These are phyloP conservation scores for Cosmia trapezina DNA, from an alignment of 2,888 invertebrate species.

Conservation along the genomic window DNA sequence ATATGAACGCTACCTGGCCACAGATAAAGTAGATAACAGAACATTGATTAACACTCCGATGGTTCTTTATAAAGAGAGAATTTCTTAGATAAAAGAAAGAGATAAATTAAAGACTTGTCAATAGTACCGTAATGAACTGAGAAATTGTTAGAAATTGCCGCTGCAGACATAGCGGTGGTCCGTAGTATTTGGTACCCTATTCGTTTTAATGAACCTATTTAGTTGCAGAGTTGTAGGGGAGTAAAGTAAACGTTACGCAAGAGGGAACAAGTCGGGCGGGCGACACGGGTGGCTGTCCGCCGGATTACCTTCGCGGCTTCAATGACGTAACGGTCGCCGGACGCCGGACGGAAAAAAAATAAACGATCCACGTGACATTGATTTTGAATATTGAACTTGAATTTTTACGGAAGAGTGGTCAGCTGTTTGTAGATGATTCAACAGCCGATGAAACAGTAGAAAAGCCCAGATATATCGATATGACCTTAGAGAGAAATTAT, in stretches of 20 bases:
- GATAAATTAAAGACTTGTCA: conserved; percentile 59
- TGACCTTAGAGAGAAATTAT: conserved; percentile 45
- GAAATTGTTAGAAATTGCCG: conserved; percentile 43
- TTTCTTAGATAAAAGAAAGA: conserved; percentile 48
- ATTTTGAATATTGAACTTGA: conserved; percentile 77
- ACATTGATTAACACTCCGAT: conserved; percentile 60
- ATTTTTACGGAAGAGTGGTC: conserved; percentile 67
- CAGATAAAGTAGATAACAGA: conserved; percentile 61
- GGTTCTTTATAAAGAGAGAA: conserved; percentile 42
- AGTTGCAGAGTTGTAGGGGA: conserved; percentile 61
- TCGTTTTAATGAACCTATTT: conserved; percentile 54
- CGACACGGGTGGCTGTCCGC: conserved; percentile 73
- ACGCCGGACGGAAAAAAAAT: conserved; percentile 65
- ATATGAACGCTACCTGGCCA: conserved; percentile 66
- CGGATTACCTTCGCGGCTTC: conserved; percentile 74
- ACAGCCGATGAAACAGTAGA: conserved; percentile 31
- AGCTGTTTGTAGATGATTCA: conserved; percentile 56
- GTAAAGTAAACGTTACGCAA: conserved; percentile 78
- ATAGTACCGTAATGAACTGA: conserved; percentile 56
- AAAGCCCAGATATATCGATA: conserved; percentile 41
- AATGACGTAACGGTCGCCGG: conserved; percentile 80
- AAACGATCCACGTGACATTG: conserved; percentile 76
- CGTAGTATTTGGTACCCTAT: conserved; percentile 51
- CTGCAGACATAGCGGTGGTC: conserved; percentile 41
- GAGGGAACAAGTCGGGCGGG: conserved; percentile 78